Percentiles rank a stretch among this genome's conserved stretches.
phyloP scores from a whole-genome alignment of 2,888 invertebrate genomes.

The Mesochorus sp. region DNA sequence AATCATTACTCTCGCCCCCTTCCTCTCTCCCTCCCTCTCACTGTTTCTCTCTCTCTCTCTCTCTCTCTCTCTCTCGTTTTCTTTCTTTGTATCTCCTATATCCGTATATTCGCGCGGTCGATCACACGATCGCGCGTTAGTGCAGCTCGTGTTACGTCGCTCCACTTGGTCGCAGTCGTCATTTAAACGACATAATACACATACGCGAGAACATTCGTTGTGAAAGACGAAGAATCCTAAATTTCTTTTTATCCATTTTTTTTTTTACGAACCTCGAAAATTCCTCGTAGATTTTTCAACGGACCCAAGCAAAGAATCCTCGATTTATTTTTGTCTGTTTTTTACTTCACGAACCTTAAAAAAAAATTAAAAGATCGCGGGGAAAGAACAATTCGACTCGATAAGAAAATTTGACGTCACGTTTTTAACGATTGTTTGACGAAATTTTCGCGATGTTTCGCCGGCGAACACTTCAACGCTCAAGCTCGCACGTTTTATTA shows the following conservation, averaged over 20 bases:
- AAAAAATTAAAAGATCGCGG: no score
- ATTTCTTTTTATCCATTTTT: not conserved
- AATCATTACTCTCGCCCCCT: constrained; percentile 3
- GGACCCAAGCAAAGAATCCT: no score
- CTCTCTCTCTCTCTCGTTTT: constrained; percentile 18
- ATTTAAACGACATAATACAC: constrained; percentile 17
- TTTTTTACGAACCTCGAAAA: not conserved
- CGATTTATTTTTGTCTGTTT: no score
- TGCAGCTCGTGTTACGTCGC: constrained; percentile 47
- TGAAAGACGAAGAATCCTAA: no score
- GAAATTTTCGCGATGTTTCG: constrained; percentile 20
- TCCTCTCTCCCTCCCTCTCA: not conserved
- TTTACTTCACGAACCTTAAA: no score
- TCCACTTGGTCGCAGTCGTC: constrained; percentile 23
- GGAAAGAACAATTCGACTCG: not conserved
- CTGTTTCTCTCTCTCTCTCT: not conserved
- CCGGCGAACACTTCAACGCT: constrained; percentile 25
- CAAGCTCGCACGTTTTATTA: constrained; percentile 33
- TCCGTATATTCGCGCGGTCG: constrained; percentile 51
- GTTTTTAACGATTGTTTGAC: not conserved
- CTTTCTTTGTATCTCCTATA: constrained; percentile 36
- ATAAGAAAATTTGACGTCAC: no score
- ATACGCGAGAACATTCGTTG: not conserved
- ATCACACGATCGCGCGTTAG: constrained; percentile 56
- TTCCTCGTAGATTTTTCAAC: no score